These are phyloP conservation scores for Cepaea hortensis DNA, from an alignment of 2,888 invertebrate genomes.

Conservation along the genomic window DNA sequence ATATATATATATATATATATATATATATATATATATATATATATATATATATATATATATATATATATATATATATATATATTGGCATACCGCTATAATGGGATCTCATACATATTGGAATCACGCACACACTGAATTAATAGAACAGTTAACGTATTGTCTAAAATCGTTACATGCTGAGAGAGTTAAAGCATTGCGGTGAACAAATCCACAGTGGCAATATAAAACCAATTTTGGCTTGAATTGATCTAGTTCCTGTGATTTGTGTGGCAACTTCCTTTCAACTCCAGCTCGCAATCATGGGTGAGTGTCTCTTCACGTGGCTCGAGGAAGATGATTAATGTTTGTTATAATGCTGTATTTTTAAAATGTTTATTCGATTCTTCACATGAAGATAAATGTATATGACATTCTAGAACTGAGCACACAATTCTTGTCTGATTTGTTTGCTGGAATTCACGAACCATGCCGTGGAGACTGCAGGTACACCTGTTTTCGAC, in stretches of 20 bases:
- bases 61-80: no score
- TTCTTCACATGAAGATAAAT: not conserved
- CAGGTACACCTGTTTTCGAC: not conserved
- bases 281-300: conserved; percentile 25
- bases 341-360: not conserved
- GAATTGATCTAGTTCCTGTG: not conserved
- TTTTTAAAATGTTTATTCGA: not conserved
- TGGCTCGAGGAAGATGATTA: not conserved
- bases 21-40: no score
- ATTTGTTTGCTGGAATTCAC: not conserved
- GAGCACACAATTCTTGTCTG: not conserved
- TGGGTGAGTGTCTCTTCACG: conserved; percentile 44
- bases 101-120: no score
- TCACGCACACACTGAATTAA: no score
- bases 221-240: no score
- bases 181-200: not conserved
- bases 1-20: no score
- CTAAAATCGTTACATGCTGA: no score
- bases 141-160: no score
- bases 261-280: not conserved
- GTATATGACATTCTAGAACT: not conserved
- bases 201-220: not conserved
- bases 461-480: not conserved
- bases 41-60: no score
- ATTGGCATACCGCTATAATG: no score